Percentiles rank a stretch among this genome's conserved stretches.
Conservation (phyloP, 2,113 vertebrate genomes). For the Hemiprocne comata region DNA sequence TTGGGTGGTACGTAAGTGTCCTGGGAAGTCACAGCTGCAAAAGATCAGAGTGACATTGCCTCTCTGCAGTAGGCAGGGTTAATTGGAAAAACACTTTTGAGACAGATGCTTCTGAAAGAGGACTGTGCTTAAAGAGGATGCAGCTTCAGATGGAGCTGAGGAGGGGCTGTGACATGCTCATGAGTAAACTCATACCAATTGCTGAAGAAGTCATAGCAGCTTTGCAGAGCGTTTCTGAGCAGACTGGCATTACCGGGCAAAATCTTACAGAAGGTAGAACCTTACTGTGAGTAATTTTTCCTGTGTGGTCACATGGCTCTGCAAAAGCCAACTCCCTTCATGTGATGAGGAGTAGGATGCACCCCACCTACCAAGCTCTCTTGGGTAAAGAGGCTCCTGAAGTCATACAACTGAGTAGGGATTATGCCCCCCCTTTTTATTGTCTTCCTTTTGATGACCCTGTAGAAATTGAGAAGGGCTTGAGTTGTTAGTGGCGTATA, state of each 20-base stretch:
- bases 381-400: background rate
- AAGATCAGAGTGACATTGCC: background rate
- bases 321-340: background rate
- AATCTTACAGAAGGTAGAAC: background rate
- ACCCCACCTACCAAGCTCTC: background rate
- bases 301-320: background rate
- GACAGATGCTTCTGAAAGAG: background rate
- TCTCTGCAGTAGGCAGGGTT: background rate
- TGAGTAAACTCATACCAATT: background rate
- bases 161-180: background rate
- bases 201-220: background rate
- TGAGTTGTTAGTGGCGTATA: background rate
- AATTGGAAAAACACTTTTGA: background rate
- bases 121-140: background rate
- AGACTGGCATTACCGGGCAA: background rate
- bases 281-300: background rate
- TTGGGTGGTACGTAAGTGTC: background rate
- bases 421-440: background rate
- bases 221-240: background rate
- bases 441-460: accelerated
- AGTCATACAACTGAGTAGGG: background rate
- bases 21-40: background rate
- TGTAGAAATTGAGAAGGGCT: background rate
- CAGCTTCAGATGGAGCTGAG: background rate
- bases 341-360: background rate